phyloP scores from a whole-genome alignment of 2,797 vertebrate genomes.

The Galaxias olidus region DNA sequence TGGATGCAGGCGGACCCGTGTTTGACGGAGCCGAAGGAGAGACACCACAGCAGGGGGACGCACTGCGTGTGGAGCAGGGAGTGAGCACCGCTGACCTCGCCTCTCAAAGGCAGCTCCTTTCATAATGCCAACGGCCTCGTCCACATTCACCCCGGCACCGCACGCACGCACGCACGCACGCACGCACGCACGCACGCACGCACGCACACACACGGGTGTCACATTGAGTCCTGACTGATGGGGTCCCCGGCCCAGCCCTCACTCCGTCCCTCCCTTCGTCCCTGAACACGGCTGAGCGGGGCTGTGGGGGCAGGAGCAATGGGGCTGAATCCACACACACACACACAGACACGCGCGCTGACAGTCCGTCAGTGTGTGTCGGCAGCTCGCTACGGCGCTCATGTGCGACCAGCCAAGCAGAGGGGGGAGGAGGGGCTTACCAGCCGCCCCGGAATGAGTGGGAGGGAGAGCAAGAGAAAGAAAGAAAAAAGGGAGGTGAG shows the following conservation, averaged over 20 bases:
- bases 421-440: constrained; percentile 1
- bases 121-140: too few relatives aligned
- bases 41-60: too few relatives aligned
- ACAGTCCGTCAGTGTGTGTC: not conserved
- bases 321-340: not conserved
- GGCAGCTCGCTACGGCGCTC: not conserved
- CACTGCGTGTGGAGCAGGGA: too few relatives aligned
- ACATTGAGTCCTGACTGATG: too few relatives aligned
- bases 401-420: constrained; percentile 2
- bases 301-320: not conserved
- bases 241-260: not conserved
- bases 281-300: not conserved
- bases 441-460: not conserved
- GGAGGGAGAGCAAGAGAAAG: not conserved
- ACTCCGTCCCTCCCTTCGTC: not conserved
- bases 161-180: too few relatives aligned
- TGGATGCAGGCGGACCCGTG: too few relatives aligned
- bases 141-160: too few relatives aligned
- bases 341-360: not conserved
- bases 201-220: too few relatives aligned
- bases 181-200: not conserved
- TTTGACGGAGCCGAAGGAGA: too few relatives aligned
- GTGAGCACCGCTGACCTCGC: too few relatives aligned
- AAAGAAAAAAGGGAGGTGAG: not conserved
- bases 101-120: too few relatives aligned